These are phyloP conservation scores for Mustela lutreola DNA, from an alignment of 2,113 vertebrate species.

Conservation along the genomic window DNA sequence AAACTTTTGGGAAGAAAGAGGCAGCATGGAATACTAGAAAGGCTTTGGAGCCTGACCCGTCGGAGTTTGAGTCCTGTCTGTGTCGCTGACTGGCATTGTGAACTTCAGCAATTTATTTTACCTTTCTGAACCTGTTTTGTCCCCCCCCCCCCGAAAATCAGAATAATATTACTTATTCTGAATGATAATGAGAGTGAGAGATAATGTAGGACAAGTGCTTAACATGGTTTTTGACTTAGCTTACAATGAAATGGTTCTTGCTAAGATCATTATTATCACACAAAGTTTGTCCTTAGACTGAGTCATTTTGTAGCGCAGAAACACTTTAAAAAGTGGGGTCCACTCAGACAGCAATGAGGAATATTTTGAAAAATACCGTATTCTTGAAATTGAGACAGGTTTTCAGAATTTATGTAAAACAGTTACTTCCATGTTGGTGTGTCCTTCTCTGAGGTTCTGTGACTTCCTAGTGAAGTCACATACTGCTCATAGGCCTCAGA, in stretches of 20 bases:
- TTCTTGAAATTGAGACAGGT: neutral
- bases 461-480: neutral
- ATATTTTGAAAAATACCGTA: neutral
- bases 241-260: neutral
- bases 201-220: neutral
- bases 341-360: neutral
- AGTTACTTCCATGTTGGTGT: neutral
- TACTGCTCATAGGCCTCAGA: neutral
- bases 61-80: neutral
- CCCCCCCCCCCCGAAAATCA: neutral
- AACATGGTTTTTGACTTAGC: neutral
- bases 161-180: neutral
- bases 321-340: neutral
- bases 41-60: neutral
- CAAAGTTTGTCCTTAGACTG: neutral
- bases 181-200: neutral
- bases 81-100: neutral
- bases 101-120: neutral
- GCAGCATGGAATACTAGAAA: neutral
- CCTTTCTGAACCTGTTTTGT: neutral
- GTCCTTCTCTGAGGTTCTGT: neutral
- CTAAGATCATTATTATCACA: neutral
- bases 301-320: neutral
- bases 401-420: neutral
- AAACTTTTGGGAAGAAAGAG: neutral